Base-by-base conservation (phyloP, 2,888 invertebrate species). In the Ormia ochracea region DNA sequence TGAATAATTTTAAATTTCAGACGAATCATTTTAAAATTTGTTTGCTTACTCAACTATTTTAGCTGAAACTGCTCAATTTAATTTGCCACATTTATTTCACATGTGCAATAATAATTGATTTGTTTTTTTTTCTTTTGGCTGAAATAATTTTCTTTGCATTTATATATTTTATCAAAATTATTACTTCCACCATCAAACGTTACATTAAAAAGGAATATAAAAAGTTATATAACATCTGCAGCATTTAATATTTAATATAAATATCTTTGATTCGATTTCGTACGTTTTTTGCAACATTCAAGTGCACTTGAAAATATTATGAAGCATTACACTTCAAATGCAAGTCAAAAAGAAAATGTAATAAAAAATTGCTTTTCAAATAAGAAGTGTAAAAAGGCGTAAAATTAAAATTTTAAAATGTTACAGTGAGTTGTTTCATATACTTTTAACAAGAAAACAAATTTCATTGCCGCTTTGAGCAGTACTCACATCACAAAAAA, bases 211-310 rank as follows among this genome's bases (percentile, higher is more conserved):
- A 31, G 19, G 2, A 19, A 4, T 5, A 10, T 10, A 19, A 9
- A n/a, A 31, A 45, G 38, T n/a, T 19, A 12, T 12, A 3, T 52
- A 70, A 50, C 48, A 45, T 17, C 50, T 50, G 59, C 38, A 1
- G n/a, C 10, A 14, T 61, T 14, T 21, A 17, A 45, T 33, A 31
- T 61, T 52, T 52, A 41, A 52, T 41, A 50, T 7, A 4, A 72
- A 52, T 43, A 61, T 54, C 52, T 63, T 72, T 72, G 72, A 72
- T 63, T 72, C 52, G 59, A 52, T 70, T 70, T 70, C 23, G 33
- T 68, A 59, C 50, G 69, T 23, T 63, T 66, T 58, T 63, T 3
- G n/a, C 1, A 45, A 65, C 48, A 58, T 26, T 65, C 33, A 68
- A 75, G 59, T 45, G 36, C 52, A 12, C 75, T 76, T 54, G 19